Evolutionary conservation across 2,888 invertebrate genomes (phyloP).

Genomic region (Papilio elwesi): DNA sequence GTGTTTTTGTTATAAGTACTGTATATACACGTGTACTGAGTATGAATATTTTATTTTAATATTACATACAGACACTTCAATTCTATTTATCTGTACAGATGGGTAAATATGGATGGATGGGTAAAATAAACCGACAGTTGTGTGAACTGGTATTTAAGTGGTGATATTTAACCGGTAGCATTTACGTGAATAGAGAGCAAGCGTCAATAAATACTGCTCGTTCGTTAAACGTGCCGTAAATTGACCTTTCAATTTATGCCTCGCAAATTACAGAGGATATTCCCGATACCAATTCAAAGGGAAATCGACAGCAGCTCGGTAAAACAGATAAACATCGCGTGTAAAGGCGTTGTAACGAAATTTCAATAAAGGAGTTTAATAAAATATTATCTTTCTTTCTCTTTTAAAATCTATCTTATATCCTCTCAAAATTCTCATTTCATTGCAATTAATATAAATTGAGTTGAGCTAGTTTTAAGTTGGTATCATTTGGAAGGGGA

Average conservation of each 20-base stretch:
- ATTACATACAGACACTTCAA: no score
- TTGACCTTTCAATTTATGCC: conserved; percentile 12
- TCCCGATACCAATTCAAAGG: not conserved
- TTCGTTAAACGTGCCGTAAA: conserved; percentile 1
- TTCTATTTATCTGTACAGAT: no score
- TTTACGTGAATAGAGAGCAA: conserved; percentile 12
- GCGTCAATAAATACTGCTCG: conserved; percentile 2
- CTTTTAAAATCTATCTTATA: no score
- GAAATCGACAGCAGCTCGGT: not conserved
- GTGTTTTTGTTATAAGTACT: no score
- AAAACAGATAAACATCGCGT: not conserved
- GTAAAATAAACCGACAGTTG: not conserved
- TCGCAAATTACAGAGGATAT: not conserved
- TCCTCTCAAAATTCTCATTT: no score
- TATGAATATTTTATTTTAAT: no score
- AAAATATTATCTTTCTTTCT: not conserved
- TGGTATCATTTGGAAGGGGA: no score
- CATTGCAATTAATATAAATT: no score
- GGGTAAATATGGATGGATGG: no score
- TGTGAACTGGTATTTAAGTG: not conserved
- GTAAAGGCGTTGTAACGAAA: not conserved
- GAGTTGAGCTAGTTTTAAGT: no score
- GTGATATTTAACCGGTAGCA: conserved; percentile 2
- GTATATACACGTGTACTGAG: no score
- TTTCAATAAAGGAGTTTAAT: not conserved